A percentile compares a stretch with the other conserved stretches of the same genome.
phyloP scores from a whole-genome alignment of 2,113 vertebrate species.

The Amblyopsis rosae region DNA sequence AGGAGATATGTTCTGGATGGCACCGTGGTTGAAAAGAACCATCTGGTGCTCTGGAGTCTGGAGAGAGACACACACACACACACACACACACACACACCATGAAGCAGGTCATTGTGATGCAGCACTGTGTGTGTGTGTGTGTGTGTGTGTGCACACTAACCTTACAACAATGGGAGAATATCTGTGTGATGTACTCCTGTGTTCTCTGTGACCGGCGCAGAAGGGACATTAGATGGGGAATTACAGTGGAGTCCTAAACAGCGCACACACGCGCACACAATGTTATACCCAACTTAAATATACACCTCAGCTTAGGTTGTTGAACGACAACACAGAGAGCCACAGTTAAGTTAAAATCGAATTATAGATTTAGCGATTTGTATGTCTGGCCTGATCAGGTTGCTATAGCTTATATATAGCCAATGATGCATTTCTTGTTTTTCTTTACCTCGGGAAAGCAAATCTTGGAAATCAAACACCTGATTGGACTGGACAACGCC shows the following conservation, averaged over 20 bases:
- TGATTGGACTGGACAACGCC: too few species aligned
- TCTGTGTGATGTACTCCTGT: constrained; percentile 98
- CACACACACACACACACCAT: constrained; percentile 10
- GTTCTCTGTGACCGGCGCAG: constrained; percentile 91
- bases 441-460: too few species aligned
- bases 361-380: too few species aligned
- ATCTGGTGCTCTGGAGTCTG: constrained; percentile 98
- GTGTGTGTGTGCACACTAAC: constrained; percentile 75
- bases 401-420: too few species aligned
- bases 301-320: too few species aligned
- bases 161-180: constrained; percentile 99
- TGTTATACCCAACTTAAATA: too few species aligned
- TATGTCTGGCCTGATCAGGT: too few species aligned
- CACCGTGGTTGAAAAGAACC: constrained; percentile 94
- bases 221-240: constrained; percentile 95
- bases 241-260: constrained; percentile 90
- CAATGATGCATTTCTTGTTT: too few species aligned
- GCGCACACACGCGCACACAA: not conserved
- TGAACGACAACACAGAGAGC: too few species aligned
- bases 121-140: constrained; percentile 9
- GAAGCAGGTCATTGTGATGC: not conserved
- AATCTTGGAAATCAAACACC: too few species aligned
- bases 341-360: too few species aligned
- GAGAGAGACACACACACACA: constrained; percentile 27
- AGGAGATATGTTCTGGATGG: constrained; percentile 95